phyloP scores from a whole-genome alignment of 2,113 vertebrate genomes.

The Cyprinus carpio region DNA sequence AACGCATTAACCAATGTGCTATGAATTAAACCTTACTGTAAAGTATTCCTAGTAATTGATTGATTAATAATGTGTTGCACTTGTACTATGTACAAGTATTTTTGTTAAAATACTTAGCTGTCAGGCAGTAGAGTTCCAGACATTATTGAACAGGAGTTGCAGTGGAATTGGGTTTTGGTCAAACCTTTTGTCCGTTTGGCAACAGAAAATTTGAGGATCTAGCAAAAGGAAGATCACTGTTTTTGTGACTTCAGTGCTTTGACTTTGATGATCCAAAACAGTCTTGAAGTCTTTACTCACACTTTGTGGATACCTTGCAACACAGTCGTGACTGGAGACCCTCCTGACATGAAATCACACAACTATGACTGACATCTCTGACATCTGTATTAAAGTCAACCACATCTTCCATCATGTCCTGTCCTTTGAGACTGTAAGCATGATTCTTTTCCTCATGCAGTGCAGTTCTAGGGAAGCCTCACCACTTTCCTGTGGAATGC shows the following conservation, averaged over 20 bases:
- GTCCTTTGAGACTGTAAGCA: constrained; percentile 46
- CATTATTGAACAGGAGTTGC: not conserved
- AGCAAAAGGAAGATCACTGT: not conserved
- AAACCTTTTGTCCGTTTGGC: not conserved
- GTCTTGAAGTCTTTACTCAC: not conserved
- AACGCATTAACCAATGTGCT: not conserved
- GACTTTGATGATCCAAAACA: constrained; percentile 15
- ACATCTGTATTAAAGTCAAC: constrained; percentile 29
- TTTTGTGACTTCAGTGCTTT: not conserved
- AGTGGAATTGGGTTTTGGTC: not conserved
- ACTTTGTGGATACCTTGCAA: not conserved
- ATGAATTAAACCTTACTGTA: not conserved
- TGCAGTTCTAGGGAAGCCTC: constrained; percentile 45
- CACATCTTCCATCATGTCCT: constrained; percentile 44
- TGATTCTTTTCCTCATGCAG: constrained; percentile 47
- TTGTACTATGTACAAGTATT: not conserved
- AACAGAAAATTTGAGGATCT: not conserved
- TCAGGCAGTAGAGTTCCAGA: not conserved
- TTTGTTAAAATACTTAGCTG: not conserved
- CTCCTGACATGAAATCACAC: constrained; percentile 50
- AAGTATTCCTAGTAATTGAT: not conserved
- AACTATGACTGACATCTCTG: constrained; percentile 51
- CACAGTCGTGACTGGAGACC: not conserved
- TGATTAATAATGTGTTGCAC: not conserved
- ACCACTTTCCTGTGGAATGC: constrained; percentile 49